Percentiles rank a stretch among this genome's conserved stretches.
phyloP scores from a whole-genome alignment of 2,797 vertebrate species.

The Phataginus tricuspis region DNA sequence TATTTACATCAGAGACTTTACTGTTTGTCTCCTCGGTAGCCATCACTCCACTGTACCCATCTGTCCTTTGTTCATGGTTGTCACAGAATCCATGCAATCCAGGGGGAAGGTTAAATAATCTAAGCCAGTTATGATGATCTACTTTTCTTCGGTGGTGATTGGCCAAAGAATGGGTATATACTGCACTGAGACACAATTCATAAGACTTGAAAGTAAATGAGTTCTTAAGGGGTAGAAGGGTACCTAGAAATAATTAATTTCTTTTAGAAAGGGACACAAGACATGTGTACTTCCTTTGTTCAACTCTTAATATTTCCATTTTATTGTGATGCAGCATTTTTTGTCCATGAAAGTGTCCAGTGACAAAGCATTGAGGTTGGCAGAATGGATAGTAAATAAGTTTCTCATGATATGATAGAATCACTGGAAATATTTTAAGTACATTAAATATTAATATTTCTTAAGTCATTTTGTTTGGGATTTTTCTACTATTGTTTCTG shows the following conservation, averaged over 20 bases:
- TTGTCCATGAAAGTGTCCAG: not conserved
- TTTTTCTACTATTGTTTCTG: not conserved
- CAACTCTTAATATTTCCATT: not conserved
- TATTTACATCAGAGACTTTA: not conserved
- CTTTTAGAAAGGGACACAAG: not conserved
- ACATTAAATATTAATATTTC: not conserved
- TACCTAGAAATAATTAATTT: not conserved
- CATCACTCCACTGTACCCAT: not conserved
- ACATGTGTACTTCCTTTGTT: not conserved
- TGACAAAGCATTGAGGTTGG: not conserved
- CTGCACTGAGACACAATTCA: not conserved
- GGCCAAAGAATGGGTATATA: not conserved
- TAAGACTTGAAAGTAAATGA: not conserved
- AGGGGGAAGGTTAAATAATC: not conserved
- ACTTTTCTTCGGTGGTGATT: not conserved
- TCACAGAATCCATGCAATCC: not conserved
- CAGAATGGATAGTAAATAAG: not conserved
- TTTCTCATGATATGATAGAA: not conserved
- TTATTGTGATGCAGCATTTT: not conserved
- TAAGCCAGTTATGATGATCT: not conserved
- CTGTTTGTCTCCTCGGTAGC: not conserved
- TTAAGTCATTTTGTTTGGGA: not conserved
- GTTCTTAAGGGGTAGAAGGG: accelerated
- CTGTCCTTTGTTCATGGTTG: not conserved
- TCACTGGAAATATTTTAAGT: not conserved